Conservation (phyloP, 2,113 vertebrate species). For the Saimiri boliviensis region DNA sequence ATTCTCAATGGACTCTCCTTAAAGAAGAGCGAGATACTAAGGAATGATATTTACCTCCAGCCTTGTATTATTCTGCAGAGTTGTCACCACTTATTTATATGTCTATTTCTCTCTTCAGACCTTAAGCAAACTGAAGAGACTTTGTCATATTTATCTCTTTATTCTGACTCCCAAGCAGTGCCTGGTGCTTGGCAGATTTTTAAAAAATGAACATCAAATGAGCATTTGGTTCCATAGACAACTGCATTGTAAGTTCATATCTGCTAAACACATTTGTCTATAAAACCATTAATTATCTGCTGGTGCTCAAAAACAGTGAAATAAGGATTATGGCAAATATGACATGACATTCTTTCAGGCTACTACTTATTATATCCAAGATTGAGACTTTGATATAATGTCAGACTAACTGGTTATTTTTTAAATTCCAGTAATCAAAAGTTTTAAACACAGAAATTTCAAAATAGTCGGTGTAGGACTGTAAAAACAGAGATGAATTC, state of each 20-base stretch:
- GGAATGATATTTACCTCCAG: background rate
- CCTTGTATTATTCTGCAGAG: background rate
- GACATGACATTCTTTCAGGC: constrained; percentile 43
- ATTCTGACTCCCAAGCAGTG: background rate
- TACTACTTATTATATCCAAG: constrained; percentile 2
- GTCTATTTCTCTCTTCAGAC: constrained; percentile 20
- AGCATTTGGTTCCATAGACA: background rate
- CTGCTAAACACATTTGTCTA: constrained; percentile 1
- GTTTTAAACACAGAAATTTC: constrained; percentile 56
- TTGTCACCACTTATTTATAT: background rate
- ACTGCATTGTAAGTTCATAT: background rate
- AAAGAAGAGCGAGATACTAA: constrained; percentile 27
- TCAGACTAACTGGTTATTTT: constrained; percentile 23
- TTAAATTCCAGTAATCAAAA: background rate
- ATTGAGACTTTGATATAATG: background rate
- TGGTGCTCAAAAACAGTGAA: constrained; percentile 44
- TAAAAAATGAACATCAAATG: constrained; percentile 27
- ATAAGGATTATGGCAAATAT: constrained; percentile 37
- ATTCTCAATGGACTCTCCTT: background rate
- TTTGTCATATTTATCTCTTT: background rate
- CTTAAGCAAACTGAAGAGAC: constrained; percentile 3
- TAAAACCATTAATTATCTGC: constrained; percentile 37
- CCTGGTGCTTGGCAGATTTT: background rate
- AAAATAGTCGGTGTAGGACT: background rate
- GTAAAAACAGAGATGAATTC: constrained; percentile 59